These are phyloP conservation scores for Eudyptes chrysolophus DNA, from an alignment of 2,113 vertebrate species.

Conservation along the genomic window DNA sequence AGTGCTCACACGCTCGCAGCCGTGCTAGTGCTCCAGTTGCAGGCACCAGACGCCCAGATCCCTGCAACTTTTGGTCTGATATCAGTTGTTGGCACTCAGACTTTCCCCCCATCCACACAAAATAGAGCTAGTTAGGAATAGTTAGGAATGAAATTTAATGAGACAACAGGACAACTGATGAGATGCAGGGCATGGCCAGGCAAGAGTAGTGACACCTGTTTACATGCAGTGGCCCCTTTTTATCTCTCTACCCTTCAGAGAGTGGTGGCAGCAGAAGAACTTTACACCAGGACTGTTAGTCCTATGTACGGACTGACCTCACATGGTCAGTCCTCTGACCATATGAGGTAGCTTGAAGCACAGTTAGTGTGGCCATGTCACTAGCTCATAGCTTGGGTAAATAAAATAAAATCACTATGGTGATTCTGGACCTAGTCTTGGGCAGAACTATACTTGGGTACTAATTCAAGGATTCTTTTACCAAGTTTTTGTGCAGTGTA, in stretches of 20 bases:
- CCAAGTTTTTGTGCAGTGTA: background rate
- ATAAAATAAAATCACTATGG: background rate
- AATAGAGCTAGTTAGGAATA: background rate
- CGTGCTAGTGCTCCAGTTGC: rapidly evolving
- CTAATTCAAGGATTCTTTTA: background rate
- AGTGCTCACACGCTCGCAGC: background rate
- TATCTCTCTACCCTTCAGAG: background rate
- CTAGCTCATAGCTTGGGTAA: background rate
- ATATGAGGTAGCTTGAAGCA: background rate
- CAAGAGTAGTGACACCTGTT: background rate
- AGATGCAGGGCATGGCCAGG: background rate
- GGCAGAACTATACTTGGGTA: background rate
- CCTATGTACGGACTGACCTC: background rate
- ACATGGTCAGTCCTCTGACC: background rate
- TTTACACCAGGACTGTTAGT: background rate
- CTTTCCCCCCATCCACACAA: background rate
- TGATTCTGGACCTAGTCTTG: background rate
- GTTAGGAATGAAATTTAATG: background rate
- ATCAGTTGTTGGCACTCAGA: background rate
- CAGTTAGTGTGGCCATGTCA: rapidly evolving
- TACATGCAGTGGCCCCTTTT: too few relatives aligned
- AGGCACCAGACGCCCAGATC: background rate
- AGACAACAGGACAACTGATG: background rate
- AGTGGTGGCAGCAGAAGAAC: background rate
- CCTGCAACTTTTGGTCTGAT: background rate